Evolutionary conservation across 2,113 vertebrate species (phyloP).

Genomic region (Neolamprologus longior): DNA sequence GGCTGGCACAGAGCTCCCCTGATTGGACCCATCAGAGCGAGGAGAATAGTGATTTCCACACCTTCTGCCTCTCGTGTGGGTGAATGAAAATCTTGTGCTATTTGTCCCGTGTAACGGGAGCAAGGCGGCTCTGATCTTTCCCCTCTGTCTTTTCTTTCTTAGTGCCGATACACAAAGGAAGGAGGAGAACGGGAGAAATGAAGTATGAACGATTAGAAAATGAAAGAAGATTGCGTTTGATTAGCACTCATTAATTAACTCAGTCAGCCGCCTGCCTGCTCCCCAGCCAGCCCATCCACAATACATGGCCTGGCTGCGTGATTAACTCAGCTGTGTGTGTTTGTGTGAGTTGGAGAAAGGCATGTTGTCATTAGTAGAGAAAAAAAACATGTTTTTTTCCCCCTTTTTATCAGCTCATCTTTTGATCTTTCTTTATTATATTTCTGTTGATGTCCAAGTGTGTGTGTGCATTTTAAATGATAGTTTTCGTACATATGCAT

Average conservation of each 20-base stretch:
- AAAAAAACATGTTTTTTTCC: not conserved
- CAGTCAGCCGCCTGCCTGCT: constrained; percentile 17
- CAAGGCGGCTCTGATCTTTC: not conserved
- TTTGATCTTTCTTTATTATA: not conserved
- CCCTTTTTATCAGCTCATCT: not conserved
- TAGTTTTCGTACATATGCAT: not conserved
- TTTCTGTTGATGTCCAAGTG: not conserved
- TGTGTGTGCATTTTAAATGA: not conserved
- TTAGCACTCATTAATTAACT: constrained; percentile 57
- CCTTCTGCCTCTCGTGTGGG: not conserved
- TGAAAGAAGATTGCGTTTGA: constrained; percentile 59
- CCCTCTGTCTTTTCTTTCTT: not conserved
- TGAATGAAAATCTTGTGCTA: not conserved
- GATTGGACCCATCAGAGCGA: constrained; percentile 7
- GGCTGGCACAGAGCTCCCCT: not conserved
- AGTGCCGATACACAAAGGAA: not conserved
- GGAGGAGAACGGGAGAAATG: constrained; percentile 19
- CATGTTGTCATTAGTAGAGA: not conserved
- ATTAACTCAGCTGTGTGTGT: constrained; percentile 6
- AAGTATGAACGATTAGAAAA: constrained; percentile 48
- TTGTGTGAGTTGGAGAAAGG: not conserved
- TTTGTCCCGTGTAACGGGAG: not conserved
- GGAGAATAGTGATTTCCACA: not conserved
- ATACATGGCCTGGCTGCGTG: not conserved
- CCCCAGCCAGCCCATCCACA: constrained; percentile 13